These are phyloP conservation scores for Reinhardtius hippoglossoides DNA, from an alignment of 2,113 vertebrate genomes.

Conservation along the genomic window DNA sequence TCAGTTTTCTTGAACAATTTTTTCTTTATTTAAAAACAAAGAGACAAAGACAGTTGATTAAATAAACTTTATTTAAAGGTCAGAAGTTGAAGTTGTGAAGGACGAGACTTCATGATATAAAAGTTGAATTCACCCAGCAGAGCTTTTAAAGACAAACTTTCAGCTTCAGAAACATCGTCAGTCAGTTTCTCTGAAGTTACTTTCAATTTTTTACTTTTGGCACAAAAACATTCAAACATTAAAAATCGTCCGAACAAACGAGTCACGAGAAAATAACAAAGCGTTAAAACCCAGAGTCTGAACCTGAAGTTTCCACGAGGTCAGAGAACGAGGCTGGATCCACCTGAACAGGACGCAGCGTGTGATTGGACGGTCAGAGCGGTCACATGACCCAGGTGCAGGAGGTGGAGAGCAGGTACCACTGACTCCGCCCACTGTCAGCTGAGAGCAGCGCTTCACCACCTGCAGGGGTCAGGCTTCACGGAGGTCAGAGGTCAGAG, in stretches of 20 bases:
- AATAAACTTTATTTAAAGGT: neutral
- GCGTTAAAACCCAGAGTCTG: neutral
- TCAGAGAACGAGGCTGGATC: neutral
- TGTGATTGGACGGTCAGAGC: constrained; percentile 16
- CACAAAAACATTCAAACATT: neutral
- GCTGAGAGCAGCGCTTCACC: too few species aligned
- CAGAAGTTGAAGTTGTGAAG: too few species aligned
- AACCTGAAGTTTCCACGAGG: neutral
- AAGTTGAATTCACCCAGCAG: neutral
- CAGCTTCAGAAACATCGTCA: too few species aligned
- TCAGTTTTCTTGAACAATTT: too few species aligned
- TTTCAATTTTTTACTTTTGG: neutral
- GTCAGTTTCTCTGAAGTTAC: neutral
- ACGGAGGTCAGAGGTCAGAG: neutral
- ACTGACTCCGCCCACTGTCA: too few species aligned
- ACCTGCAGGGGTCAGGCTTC: neutral
- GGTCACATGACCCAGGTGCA: neutral
- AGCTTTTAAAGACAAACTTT: too few species aligned
- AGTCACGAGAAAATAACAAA: neutral
- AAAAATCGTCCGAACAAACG: neutral
- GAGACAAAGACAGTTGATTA: neutral
- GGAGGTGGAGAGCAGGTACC: too few species aligned
- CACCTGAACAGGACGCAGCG: neutral
- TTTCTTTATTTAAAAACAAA: too few species aligned
- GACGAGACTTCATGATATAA: neutral